phyloP scores from a whole-genome alignment of 2,797 vertebrate genomes.

The Columba guinea region DNA sequence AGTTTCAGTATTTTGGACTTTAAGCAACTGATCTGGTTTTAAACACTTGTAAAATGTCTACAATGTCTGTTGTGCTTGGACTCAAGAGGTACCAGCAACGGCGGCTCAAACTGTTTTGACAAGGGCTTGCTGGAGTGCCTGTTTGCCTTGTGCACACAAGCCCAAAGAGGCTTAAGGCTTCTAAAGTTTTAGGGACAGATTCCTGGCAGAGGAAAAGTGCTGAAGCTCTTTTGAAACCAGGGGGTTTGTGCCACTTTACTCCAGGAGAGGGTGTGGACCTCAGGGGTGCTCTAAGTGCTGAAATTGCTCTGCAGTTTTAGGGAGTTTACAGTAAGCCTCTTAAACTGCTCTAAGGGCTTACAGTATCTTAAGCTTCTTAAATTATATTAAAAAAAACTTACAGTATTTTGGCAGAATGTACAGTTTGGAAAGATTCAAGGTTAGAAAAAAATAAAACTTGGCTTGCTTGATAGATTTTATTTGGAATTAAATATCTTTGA shows the following conservation, averaged over 20 bases:
- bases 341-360: slow-evolving; percentile 59
- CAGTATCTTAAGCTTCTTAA: slow-evolving; percentile 64
- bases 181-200: slow-evolving; percentile 18
- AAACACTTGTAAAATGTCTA: not conserved
- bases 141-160: not conserved
- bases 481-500: slow-evolving; percentile 7
- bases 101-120: not conserved
- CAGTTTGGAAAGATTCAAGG: slow-evolving; percentile 37
- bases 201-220: not conserved
- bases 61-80: not conserved
- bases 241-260: slow-evolving; percentile 15
- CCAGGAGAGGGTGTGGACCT: not conserved
- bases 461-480: slow-evolving; percentile 29
- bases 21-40: not conserved
- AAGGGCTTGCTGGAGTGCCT: slow-evolving; percentile 20
- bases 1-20: not conserved
- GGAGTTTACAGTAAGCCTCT: slow-evolving; percentile 63
- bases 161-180: slow-evolving; percentile 44
- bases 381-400: slow-evolving; percentile 37
- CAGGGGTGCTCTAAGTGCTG: slow-evolving; percentile 6
- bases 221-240: not conserved
- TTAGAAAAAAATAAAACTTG: slow-evolving; percentile 22
- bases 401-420: slow-evolving; percentile 53
- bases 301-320: slow-evolving; percentile 64
- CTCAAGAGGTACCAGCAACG: not conserved